Evolutionary conservation across 2,113 vertebrate genomes (phyloP).

Genomic region (Elgaria multicarinata): DNA sequence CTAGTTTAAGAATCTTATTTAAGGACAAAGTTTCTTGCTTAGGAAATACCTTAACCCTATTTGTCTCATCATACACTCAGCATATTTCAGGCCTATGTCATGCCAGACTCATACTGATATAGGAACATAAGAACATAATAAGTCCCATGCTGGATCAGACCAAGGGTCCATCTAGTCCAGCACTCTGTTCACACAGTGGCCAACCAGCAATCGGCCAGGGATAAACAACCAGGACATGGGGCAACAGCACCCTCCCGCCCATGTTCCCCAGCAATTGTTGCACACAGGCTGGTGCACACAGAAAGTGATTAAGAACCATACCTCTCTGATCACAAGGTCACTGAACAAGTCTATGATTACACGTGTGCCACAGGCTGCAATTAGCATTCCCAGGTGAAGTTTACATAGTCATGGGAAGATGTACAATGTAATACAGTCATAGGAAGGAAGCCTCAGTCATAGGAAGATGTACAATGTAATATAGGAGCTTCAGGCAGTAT

Average conservation of each 20-base stretch:
- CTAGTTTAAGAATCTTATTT: neutral
- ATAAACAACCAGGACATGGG: too few relatives aligned
- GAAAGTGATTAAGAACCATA: conserved; percentile 3
- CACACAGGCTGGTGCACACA: too few relatives aligned
- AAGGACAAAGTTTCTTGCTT: neutral
- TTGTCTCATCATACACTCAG: neutral
- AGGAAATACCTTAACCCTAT: neutral
- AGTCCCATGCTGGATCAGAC: too few relatives aligned
- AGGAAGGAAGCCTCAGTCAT: neutral
- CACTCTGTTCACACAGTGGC: too few relatives aligned
- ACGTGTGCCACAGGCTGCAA: neutral
- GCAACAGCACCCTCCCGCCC: too few relatives aligned
- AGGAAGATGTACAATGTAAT: neutral
- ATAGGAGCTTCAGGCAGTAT: neutral
- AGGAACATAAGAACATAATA: too few relatives aligned
- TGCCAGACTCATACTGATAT: neutral
- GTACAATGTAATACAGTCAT: neutral
- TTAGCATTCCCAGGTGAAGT: neutral
- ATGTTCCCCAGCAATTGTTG: too few relatives aligned
- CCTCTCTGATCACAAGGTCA: neutral
- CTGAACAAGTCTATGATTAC: neutral
- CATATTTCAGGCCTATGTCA: neutral
- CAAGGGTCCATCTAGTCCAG: too few relatives aligned
- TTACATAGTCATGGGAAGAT: neutral
- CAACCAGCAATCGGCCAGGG: too few relatives aligned